These are phyloP conservation scores for Tenthredo notha DNA, from an alignment of 2,888 invertebrate genomes.

Conservation along the genomic window DNA sequence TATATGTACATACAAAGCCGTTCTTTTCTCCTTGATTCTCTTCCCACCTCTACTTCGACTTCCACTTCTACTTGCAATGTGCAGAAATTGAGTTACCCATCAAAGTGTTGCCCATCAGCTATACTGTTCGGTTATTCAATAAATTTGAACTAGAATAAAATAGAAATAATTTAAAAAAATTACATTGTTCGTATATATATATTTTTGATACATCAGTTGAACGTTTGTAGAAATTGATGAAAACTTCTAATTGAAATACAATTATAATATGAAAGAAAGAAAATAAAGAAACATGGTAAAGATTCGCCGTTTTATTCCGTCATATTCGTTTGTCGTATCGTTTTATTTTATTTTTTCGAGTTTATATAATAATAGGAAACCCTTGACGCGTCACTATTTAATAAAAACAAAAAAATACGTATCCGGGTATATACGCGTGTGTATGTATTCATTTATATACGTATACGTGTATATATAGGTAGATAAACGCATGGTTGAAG, in stretches of 20 bases:
- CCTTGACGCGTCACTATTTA: not conserved
- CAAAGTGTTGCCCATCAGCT: slow-evolving; percentile 44
- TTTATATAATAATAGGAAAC: not conserved
- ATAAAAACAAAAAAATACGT: not conserved
- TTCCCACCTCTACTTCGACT: not conserved
- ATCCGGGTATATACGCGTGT: not conserved
- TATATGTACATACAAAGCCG: not conserved
- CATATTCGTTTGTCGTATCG: not conserved
- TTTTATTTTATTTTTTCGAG: too few relatives aligned
- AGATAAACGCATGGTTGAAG: not conserved
- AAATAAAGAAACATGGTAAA: too few relatives aligned
- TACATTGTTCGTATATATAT: too few relatives aligned
- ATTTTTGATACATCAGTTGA: too few relatives aligned
- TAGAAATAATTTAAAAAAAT: not conserved
- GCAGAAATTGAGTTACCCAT: slow-evolving; percentile 39
- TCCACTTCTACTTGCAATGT: slow-evolving; percentile 48
- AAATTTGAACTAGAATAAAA: not conserved
- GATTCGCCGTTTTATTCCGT: too few relatives aligned
- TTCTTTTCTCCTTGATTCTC: slow-evolving; percentile 1
- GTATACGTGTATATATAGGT: not conserved
- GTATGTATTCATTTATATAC: too few relatives aligned
- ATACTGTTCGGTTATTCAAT: slow-evolving; percentile 42
- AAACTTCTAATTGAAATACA: too few relatives aligned
- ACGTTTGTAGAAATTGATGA: too few relatives aligned
- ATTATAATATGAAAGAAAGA: not conserved